These are phyloP conservation scores for Elymnias hypermnestra DNA, from an alignment of 1,140 invertebrate genomes.

Conservation along the genomic window DNA sequence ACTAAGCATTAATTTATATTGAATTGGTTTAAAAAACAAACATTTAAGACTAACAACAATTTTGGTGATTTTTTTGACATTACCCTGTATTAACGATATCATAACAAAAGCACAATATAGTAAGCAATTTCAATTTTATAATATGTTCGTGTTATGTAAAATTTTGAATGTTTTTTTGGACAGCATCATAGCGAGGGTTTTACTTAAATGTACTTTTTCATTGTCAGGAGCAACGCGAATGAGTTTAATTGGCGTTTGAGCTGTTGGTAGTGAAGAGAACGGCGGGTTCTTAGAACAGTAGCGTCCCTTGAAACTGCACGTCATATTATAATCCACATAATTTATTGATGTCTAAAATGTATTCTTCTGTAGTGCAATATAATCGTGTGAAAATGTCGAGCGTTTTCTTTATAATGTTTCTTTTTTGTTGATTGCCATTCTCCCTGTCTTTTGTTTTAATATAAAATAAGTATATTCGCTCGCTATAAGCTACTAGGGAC, in stretches of 20 bases:
- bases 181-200: background rate
- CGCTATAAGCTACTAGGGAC: too few relatives aligned
- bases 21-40: too few relatives aligned
- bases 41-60: too few relatives aligned
- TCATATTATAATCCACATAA: background rate
- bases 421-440: constrained; percentile 2
- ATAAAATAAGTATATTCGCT: too few relatives aligned
- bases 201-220: constrained; percentile 14
- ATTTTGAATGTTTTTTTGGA: background rate
- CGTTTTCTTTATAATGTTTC: constrained; percentile 9
- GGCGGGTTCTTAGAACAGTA: constrained; percentile 16
- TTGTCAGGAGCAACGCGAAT: constrained; percentile 11
- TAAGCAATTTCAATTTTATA: background rate
- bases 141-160: background rate
- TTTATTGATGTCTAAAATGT: background rate
- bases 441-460: background rate
- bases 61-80: background rate
- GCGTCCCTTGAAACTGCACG: constrained; percentile 7
- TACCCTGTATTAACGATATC: background rate
- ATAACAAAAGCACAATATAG: background rate
- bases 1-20: too few relatives aligned
- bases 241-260: constrained; percentile 9
- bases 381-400: constrained; percentile 11
- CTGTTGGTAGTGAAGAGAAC: constrained; percentile 9
- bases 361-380: constrained; percentile 8